A percentile compares a stretch with the other conserved stretches of the same genome.
These are phyloP conservation scores for Mormyrops boulengeri DNA, from an alignment of 2,797 vertebrate species.

Conservation along the genomic window DNA sequence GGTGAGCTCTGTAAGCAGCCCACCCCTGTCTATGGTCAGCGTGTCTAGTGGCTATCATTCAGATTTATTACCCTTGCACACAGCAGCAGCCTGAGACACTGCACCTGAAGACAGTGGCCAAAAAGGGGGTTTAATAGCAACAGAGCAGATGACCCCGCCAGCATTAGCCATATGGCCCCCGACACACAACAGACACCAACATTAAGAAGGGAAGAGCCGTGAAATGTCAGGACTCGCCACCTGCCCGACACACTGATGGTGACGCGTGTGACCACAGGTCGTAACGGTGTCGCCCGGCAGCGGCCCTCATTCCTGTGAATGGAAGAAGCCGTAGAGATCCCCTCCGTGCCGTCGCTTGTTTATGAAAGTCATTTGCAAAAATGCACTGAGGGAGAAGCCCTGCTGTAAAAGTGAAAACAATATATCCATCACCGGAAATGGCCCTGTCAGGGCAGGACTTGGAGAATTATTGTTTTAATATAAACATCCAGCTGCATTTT, in stretches of 20 bases:
- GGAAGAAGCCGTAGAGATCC: not conserved
- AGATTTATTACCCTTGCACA: not conserved
- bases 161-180: not conserved
- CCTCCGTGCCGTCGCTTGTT: not conserved
- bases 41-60: not conserved
- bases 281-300: not conserved
- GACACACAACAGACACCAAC: not conserved
- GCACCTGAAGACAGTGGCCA: not conserved
- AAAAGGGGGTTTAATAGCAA: not conserved
- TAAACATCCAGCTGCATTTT: not conserved
- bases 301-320: not conserved
- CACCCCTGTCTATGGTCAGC: not conserved
- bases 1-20: not conserved
- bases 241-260: not conserved
- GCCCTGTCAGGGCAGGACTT: not conserved
- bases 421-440: constrained; percentile 9
- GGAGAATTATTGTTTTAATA: constrained; percentile 11
- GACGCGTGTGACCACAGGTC: not conserved
- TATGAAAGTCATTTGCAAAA: not conserved
- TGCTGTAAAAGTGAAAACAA: not conserved
- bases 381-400: not conserved
- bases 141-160: not conserved
- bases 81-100: not conserved
- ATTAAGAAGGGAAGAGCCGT: too few species aligned
- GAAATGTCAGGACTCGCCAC: not conserved